These are phyloP conservation scores for Bagarius yarrelli DNA, from an alignment of 2,113 vertebrate species.

Conservation along the genomic window DNA sequence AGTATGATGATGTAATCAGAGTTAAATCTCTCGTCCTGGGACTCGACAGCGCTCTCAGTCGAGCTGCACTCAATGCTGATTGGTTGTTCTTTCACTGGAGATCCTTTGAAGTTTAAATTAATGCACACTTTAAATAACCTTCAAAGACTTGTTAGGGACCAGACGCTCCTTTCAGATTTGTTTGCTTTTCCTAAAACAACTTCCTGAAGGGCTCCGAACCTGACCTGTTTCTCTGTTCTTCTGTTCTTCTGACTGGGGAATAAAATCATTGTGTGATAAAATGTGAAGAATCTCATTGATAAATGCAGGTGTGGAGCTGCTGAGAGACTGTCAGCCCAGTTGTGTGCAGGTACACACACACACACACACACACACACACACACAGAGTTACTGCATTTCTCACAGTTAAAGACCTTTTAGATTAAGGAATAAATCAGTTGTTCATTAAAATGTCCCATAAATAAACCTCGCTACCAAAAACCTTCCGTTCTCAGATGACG, in stretches of 20 bases:
- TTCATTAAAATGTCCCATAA: constrained; percentile 34
- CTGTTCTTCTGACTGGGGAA: background rate
- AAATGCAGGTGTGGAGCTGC: background rate
- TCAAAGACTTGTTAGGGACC: background rate
- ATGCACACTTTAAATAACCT: background rate
- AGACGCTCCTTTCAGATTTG: background rate
- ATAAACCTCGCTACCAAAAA: constrained; percentile 3
- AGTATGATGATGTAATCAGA: too few relatives aligned
- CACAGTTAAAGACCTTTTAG: background rate
- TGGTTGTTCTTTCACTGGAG: background rate
- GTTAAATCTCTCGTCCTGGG: too few relatives aligned
- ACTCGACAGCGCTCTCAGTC: background rate
- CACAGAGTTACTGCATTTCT: background rate
- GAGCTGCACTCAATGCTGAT: background rate
- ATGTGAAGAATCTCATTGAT: constrained; percentile 34
- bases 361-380: constrained; percentile 7
- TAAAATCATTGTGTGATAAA: constrained; percentile 9
- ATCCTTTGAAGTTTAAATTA: constrained; percentile 7
- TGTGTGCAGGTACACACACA: constrained; percentile 17
- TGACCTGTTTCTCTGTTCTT: background rate
- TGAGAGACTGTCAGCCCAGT: constrained; percentile 17
- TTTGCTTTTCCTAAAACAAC: background rate
- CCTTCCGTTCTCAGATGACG: background rate
- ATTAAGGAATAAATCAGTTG: constrained; percentile 31
- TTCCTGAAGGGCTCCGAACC: constrained; percentile 14